Percentiles rank a stretch among this genome's conserved stretches.
Conservation (phyloP, 2,888 invertebrate genomes). For the Phania funesta region DNA sequence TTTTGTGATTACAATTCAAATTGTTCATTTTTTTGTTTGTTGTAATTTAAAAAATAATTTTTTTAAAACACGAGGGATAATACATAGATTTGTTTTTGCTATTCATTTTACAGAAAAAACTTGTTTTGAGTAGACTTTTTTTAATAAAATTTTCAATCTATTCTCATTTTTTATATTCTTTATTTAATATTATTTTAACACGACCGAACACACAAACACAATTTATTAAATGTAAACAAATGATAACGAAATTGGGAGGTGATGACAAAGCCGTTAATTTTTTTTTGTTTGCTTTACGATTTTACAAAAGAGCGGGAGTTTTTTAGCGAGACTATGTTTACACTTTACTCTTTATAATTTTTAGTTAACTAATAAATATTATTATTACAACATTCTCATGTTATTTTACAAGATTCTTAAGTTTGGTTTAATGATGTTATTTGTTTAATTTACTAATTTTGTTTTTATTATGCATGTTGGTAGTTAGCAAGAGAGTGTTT, state of each 20-base stretch:
- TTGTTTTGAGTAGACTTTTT: constrained; percentile 40
- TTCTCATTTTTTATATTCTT: constrained; percentile 35
- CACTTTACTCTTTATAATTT: neutral
- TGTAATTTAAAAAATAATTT: neutral
- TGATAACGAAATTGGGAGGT: constrained; percentile 18
- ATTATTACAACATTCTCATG: neutral
- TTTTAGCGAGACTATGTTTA: neutral
- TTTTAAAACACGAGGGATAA: neutral
- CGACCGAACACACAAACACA: constrained; percentile 30
- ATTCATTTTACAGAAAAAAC: constrained; percentile 17
- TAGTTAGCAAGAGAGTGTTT: neutral
- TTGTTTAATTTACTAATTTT: constrained; percentile 30
- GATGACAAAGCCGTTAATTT: neutral
- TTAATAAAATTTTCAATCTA: neutral
- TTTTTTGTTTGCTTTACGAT: neutral
- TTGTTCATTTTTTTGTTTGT: constrained; percentile 19
- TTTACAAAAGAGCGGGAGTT: constrained; percentile 33
- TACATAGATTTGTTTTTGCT: constrained; percentile 19
- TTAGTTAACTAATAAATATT: neutral
- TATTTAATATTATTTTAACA: constrained; percentile 47
- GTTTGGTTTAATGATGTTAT: neutral
- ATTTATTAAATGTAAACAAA: constrained; percentile 45
- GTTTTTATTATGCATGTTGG: neutral
- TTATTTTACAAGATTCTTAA: neutral
- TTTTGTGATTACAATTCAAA: neutral